A percentile compares a stretch with the other conserved stretches of the same genome.
Evolutionary conservation across 1,140 invertebrate species (phyloP).

Genomic region (Aleiodes sp.): DNA sequence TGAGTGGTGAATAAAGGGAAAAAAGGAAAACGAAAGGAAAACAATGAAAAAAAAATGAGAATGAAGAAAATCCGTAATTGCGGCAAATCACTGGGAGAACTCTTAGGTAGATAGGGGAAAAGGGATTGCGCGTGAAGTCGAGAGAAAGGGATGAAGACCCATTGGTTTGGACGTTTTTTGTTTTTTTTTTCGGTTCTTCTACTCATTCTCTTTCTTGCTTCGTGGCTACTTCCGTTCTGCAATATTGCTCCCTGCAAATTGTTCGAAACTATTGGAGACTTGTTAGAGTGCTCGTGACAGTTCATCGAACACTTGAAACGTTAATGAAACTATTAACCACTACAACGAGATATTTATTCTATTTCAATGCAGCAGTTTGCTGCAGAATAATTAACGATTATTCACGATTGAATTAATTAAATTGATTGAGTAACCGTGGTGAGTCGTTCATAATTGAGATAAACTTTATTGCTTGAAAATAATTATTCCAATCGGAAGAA

Average conservation of each 20-base stretch:
- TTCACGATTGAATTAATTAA: no score
- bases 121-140: slow-evolving; percentile 17
- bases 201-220: not conserved
- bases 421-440: no score
- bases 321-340: no score
- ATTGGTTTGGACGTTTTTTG: not conserved
- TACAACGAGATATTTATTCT: no score
- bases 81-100: slow-evolving; percentile 47
- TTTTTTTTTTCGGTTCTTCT: not conserved
- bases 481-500: no score
- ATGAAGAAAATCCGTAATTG: slow-evolving; percentile 48
- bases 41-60: slow-evolving; percentile 16
- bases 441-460: no score
- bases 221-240: not conserved
- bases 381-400: no score
- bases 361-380: no score
- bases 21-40: not conserved
- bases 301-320: not conserved
- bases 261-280: not conserved
- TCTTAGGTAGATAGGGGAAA: slow-evolving; percentile 17
- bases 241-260: slow-evolving; percentile 33
- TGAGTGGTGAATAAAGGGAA: not conserved
- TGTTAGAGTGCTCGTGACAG: not conserved
- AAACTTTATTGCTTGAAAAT: no score
- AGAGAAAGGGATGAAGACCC: not conserved